A percentile compares a stretch with the other conserved stretches of the same genome.
Conservation (phyloP, 2,888 invertebrate species). For the Hedya salicella region DNA sequence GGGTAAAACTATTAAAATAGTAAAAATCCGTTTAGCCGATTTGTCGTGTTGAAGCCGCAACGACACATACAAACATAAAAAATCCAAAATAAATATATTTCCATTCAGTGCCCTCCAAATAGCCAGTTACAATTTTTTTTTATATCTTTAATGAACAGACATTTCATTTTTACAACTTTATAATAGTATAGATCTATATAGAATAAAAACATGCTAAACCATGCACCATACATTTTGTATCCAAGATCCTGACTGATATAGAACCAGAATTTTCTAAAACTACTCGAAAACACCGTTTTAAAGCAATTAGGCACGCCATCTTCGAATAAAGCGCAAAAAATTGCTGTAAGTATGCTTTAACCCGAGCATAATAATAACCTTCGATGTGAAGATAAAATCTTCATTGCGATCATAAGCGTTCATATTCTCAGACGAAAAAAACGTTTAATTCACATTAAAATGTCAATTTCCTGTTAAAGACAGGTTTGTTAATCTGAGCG, state of each 20-base stretch:
- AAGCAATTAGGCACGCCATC: conserved; percentile 12
- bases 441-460: conserved; percentile 28
- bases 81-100: no score
- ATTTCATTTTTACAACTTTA: no score
- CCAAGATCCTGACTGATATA: background rate
- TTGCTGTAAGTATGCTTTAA: conserved; percentile 1
- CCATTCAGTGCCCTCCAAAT: no score
- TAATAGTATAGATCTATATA: no score
- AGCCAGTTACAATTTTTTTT: no score
- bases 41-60: no score
- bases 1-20: no score
- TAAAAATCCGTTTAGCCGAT: no score
- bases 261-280: background rate
- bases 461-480: conserved; percentile 24
- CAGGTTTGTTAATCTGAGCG: conserved; percentile 16
- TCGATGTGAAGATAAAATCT: conserved; percentile 31
- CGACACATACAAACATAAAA: no score
- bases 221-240: no score
- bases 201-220: no score
- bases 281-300: conserved; percentile 1
- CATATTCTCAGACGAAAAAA: conserved; percentile 21
- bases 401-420: conserved; percentile 20
- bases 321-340: conserved; percentile 22
- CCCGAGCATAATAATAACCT: conserved; percentile 24
- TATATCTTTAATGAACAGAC: no score